phyloP scores from a whole-genome alignment of 2,888 invertebrate species.

The Cremastinae sp. region DNA sequence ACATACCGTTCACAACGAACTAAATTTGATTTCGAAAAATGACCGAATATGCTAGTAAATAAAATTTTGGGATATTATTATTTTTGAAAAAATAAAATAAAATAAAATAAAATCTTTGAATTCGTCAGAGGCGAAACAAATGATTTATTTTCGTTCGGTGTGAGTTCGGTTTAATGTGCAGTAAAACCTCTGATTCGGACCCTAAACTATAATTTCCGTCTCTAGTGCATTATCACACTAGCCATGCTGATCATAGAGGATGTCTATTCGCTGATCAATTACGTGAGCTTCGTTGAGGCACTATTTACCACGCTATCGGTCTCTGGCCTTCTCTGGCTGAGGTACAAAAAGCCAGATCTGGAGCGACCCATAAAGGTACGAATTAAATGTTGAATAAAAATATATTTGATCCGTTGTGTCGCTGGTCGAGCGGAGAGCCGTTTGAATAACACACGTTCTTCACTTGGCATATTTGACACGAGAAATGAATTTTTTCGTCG shows the following conservation, averaged over 20 bases:
- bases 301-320: constrained; percentile 93
- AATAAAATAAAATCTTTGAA: too few species aligned
- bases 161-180: constrained; percentile 38
- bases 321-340: constrained; percentile 91
- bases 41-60: too few species aligned
- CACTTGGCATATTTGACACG: background rate
- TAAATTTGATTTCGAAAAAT: too few species aligned
- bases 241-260: constrained; percentile 90
- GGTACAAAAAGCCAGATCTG: constrained; percentile 88
- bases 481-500: constrained; percentile 1
- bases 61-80: too few species aligned
- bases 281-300: constrained; percentile 95
- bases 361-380: constrained; percentile 90
- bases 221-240: constrained; percentile 92
- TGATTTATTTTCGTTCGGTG: constrained; percentile 5
- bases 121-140: too few species aligned
- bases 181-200: constrained; percentile 61
- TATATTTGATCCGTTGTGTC: background rate
- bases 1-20: too few species aligned
- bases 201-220: constrained; percentile 77
- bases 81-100: too few species aligned
- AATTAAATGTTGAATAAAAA: constrained; percentile 29
- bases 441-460: background rate
- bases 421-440: too few species aligned
- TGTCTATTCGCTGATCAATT: constrained; percentile 93